Base-by-base conservation (phyloP, 2,113 vertebrate genomes). In the Hippocampus abdominalis region DNA sequence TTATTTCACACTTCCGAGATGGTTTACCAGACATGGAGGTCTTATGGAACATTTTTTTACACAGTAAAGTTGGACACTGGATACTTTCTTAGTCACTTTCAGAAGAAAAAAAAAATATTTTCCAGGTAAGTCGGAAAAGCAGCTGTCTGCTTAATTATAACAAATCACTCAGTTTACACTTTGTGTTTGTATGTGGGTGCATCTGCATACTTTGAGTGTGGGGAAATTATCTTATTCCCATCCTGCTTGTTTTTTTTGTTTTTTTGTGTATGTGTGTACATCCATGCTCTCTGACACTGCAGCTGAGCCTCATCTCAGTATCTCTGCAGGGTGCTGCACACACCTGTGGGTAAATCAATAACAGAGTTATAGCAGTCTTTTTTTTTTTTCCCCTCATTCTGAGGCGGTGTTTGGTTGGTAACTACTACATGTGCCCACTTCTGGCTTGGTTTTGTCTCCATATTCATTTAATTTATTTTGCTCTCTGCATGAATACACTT, bases 251-350 rank as follows among this genome's bases (percentile, higher is more conserved):
- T 82, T 27, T 83, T 78, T 79, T 84, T 82, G 2, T 44, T 12
- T 10, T 10, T 81, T 60, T 73, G 51, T 69, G 65, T 70, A 73
- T 10, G 42, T 81, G 63, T 73, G 51, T 69, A 64, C 71, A 73
- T 64, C 20, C 64, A 40, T 66, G 65, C 71, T 73, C 70, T 82
- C 57, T 83, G 84, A 86, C 78, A 75, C 73, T 36, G 59, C 87
- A 89, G 87, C 87, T 89, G 87, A 86, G 83, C 63, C 86, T 81
- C 77, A 53, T 76, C 65, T 71, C 66, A 18, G 70, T 53, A 80
- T 68, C 76, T 84, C 75, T 54, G 75, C 40, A 72, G 84, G 74
- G 65, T 60, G 72, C 70, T 66, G 42, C 40, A 21, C 68, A 80
- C 82, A 87, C 79, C 83, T 85, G 76, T 77, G 79, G 72, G 72